phyloP scores from a whole-genome alignment of 2,113 vertebrate species.

The Anas platyrhynchos region DNA sequence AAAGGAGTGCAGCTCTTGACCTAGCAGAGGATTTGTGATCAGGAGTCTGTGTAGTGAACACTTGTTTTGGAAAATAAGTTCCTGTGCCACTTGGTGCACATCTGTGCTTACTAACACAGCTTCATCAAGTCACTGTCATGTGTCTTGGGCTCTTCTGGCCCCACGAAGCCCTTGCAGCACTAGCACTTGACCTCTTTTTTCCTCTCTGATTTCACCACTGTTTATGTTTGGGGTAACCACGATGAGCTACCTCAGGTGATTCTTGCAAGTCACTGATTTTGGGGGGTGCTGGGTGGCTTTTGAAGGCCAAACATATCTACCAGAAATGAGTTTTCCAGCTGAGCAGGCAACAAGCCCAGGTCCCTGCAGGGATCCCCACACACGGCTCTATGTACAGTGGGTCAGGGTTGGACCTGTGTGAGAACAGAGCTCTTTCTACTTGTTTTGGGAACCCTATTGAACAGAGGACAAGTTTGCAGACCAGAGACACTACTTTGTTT shows the following conservation, averaged over 20 bases:
- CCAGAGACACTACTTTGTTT: background rate
- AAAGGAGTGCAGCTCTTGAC: fast-evolving
- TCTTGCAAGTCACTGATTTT: background rate
- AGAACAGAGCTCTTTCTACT: background rate
- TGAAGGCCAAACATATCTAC: background rate
- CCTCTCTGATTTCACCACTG: fast-evolving
- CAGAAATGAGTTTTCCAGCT: background rate
- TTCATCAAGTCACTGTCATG: fast-evolving
- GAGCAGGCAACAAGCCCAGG: background rate
- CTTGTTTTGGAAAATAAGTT: background rate
- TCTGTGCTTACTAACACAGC: background rate
- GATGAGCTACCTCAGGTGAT: background rate
- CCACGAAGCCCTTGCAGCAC: background rate
- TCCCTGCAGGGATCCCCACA: background rate
- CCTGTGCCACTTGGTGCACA: background rate
- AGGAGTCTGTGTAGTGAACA: background rate
- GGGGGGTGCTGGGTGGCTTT: fast-evolving
- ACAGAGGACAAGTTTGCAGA: background rate
- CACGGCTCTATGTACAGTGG: fast-evolving
- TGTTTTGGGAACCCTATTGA: background rate
- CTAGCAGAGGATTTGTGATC: background rate
- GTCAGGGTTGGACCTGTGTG: background rate
- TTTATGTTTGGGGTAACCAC: background rate
- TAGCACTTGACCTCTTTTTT: background rate
- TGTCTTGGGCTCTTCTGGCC: background rate